phyloP scores from a whole-genome alignment of 64 coral and sea anemone genomes.

The Cladopsammia gracilis region DNA sequence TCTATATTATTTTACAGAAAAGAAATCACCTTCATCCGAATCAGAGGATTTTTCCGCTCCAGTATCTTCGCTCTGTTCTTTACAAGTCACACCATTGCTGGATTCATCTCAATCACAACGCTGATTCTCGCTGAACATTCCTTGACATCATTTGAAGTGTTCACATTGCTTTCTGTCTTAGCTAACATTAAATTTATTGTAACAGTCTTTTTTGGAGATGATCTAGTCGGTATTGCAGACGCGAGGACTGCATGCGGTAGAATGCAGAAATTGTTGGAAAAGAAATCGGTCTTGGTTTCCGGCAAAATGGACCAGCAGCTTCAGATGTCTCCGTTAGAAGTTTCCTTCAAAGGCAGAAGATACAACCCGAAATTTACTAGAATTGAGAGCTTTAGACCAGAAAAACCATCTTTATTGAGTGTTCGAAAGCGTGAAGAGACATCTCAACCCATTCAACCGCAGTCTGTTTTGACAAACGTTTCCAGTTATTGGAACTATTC shows the following conservation, averaged over 20 bases:
- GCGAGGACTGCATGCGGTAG: not conserved
- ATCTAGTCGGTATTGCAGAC: not conserved
- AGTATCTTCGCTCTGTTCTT: conserved; percentile 17
- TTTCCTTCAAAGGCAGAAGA: not conserved
- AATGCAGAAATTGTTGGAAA: not conserved
- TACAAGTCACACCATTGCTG: not conserved
- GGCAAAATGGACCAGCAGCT: not conserved
- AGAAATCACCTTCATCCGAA: conserved; percentile 36
- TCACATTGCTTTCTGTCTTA: conserved; percentile 46
- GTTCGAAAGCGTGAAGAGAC: not conserved
- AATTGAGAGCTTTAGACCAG: conserved; percentile 21
- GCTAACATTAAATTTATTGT: not conserved
- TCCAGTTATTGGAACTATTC: conserved; percentile 3
- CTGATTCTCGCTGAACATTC: conserved; percentile 50
- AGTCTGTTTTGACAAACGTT: not conserved
- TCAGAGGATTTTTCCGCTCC: conserved; percentile 22
- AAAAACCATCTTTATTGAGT: not conserved
- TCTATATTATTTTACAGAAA: not conserved
- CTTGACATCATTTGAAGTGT: conserved; percentile 56
- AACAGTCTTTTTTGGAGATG: not conserved
- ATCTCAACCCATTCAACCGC: not conserved
- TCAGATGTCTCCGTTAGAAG: not conserved
- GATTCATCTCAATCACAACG: conserved; percentile 37
- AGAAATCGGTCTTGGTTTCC: not conserved
- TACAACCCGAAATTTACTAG: not conserved